Conservation (phyloP, 37 sponge, comb jelly and placozoan genomes). For the Bolinopsis microptera region DNA sequence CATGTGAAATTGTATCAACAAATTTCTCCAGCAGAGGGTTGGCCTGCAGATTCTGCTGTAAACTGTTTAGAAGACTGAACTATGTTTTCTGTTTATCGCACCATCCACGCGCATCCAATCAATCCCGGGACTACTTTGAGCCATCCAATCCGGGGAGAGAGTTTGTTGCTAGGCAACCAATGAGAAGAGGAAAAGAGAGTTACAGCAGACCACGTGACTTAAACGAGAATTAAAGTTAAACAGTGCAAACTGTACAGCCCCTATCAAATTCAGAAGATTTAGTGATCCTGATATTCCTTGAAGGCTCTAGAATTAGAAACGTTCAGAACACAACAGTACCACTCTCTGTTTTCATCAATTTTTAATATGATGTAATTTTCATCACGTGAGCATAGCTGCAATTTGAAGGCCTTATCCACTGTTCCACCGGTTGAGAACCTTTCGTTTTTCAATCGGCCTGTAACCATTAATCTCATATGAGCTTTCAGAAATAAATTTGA, state of each 20-base stretch:
- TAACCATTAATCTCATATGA: neutral
- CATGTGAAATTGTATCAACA: no score
- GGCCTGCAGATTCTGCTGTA: no score
- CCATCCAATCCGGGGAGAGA: neutral
- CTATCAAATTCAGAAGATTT: constrained; percentile 1
- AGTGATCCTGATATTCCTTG: neutral
- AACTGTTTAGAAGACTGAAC: no score
- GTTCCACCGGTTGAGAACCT: no score
- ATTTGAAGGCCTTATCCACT: no score
- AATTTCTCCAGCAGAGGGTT: no score
- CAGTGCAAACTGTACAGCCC: neutral
- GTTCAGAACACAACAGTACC: neutral
- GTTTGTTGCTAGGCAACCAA: neutral
- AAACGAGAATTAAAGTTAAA: constrained; percentile 35
- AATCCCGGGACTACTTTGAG: neutral
- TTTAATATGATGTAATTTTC: no score
- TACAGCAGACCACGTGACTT: neutral
- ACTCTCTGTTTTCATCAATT: no score
- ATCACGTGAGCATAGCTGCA: no score
- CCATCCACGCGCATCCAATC: neutral
- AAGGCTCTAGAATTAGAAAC: neutral
- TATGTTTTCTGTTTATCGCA: neutral
- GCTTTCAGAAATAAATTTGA: no score
- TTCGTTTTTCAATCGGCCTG: no score
- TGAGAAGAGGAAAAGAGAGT: neutral